These are phyloP conservation scores for Rattus norvegicus DNA, from an alignment of 2,113 vertebrate genomes.

Conservation along the genomic window GRCr8 NC_086034.1:2460001-2460500, in stretches of 20 bases:
- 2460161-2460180: not conserved
- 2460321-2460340: not conserved
- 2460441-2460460: not conserved
- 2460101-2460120: not conserved
- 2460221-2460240: not conserved
- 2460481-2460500: too few relatives aligned
- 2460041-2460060: not conserved
- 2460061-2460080: not conserved
- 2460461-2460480: not conserved
- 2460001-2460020: not conserved
- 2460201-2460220: not conserved
- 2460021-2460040: not conserved
- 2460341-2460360: not conserved
- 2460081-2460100: not conserved
- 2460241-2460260: not conserved
- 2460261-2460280: not conserved
- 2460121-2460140: not conserved
- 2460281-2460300: not conserved
- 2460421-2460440: not conserved
- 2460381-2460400: not conserved
- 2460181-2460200: not conserved
- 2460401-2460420: not conserved
- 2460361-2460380: not conserved
- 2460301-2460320: not conserved
- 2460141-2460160: not conserved